phyloP scores from a whole-genome alignment of 2,797 vertebrate species.

The Corythornis leucogaster region DNA sequence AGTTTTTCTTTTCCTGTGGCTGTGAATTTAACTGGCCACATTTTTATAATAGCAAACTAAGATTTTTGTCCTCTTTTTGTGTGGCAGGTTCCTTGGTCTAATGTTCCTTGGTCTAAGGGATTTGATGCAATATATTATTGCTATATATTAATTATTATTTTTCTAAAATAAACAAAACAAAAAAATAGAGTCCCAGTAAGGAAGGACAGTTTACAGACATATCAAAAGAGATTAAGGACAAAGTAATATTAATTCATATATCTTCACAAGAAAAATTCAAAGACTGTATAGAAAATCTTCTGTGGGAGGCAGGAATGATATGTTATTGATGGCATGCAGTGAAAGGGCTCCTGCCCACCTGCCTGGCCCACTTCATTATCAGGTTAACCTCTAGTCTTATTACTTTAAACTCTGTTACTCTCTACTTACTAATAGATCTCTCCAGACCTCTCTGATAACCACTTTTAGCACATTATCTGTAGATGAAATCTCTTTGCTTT shows the following conservation, averaged over 20 bases:
- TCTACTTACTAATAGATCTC: background rate
- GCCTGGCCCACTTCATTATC: background rate
- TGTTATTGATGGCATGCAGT: background rate
- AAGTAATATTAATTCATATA: background rate
- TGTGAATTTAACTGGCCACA: background rate
- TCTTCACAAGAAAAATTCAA: background rate
- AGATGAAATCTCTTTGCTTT: constrained; percentile 27
- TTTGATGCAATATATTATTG: background rate
- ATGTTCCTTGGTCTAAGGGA: background rate
- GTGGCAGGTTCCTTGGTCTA: background rate
- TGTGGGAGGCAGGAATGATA: background rate
- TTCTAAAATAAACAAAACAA: background rate
- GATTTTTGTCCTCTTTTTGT: constrained; percentile 14
- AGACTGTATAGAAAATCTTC: background rate
- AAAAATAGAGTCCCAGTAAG: background rate
- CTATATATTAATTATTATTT: background rate
- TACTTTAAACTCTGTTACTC: background rate
- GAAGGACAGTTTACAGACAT: background rate
- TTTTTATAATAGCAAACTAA: constrained; percentile 10
- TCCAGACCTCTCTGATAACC: background rate
- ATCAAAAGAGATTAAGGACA: background rate
- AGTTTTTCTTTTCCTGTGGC: constrained; percentile 40
- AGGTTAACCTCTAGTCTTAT: background rate
- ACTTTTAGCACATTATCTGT: constrained; percentile 39
- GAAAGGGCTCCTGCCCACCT: background rate